These are phyloP conservation scores for Neosalanx taihuensis DNA, from an alignment of 2,797 vertebrate genomes.

Conservation along the genomic window DNA sequence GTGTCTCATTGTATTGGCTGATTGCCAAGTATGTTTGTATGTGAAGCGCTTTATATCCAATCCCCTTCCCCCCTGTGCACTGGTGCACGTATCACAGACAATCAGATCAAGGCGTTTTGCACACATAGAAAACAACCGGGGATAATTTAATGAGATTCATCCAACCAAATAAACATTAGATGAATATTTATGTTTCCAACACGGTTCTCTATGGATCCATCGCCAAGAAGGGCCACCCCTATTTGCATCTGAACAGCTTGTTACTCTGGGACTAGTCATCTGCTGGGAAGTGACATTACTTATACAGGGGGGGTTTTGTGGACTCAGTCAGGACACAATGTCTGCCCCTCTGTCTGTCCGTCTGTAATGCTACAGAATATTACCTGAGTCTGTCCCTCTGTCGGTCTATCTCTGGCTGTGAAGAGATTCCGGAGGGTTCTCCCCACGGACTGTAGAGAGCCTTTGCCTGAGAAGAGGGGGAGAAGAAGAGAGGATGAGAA, in stretches of 20 bases:
- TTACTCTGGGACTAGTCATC: constrained; percentile 11
- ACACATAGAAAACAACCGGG: constrained; percentile 32
- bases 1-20: constrained; percentile 16
- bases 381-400: constrained; percentile 60
- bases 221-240: neutral
- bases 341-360: constrained; percentile 11
- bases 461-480: constrained; percentile 42
- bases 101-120: constrained; percentile 39
- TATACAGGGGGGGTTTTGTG: neutral
- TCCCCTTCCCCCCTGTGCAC: constrained; percentile 14
- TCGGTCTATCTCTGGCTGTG: constrained; percentile 45
- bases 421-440: constrained; percentile 64
- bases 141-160: constrained; percentile 26
- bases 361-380: neutral
- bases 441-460: constrained; percentile 65
- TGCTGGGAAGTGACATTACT: constrained; percentile 1
- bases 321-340: neutral
- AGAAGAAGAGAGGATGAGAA: neutral
- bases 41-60: constrained; percentile 7
- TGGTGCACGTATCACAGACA: constrained; percentile 26
- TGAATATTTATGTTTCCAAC: constrained; percentile 47
- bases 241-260: constrained; percentile 43
- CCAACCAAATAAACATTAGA: constrained; percentile 10
- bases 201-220: constrained; percentile 3
- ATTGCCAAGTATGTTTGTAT: constrained; percentile 33